Conservation (phyloP, 2,888 invertebrate genomes). For the Cosmorhoe ocellata region DNA sequence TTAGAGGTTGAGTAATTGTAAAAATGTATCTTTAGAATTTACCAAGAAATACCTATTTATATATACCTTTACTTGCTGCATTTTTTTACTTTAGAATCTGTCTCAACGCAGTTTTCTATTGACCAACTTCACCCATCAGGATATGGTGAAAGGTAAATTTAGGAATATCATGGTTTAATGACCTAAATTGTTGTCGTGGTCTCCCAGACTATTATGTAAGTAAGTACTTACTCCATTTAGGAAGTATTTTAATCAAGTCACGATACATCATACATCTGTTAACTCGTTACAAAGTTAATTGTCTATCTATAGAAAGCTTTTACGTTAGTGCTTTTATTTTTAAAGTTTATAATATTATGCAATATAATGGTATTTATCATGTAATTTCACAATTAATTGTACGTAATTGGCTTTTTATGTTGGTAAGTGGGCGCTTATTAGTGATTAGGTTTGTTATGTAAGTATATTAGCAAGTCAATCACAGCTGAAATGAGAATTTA, state of each 20-base stretch:
- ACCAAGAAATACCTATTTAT: too few species aligned
- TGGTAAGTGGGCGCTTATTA: conserved; percentile 27
- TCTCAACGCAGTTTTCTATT: too few species aligned
- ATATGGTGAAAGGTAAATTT: too few species aligned
- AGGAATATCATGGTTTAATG: too few species aligned
- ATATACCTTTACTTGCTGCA: too few species aligned
- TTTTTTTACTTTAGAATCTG: too few species aligned
- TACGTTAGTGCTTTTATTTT: conserved; percentile 27
- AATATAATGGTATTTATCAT: conserved; percentile 23
- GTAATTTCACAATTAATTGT: conserved; percentile 28
- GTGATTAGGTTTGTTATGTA: conserved; percentile 26
- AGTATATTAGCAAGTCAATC: conserved; percentile 25
- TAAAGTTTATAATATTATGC: conserved; percentile 25
- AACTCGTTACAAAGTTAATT: conserved; percentile 23
- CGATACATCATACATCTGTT: conserved; percentile 18
- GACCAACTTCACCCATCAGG: too few species aligned
- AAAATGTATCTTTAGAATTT: too few species aligned
- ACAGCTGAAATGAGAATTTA: background rate
- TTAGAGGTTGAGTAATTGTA: too few species aligned
- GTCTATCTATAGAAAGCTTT: conserved; percentile 26
- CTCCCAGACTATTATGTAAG: background rate
- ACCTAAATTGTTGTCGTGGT: background rate
- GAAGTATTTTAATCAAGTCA: conserved; percentile 20
- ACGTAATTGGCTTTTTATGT: conserved; percentile 27
- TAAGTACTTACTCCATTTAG: conserved; percentile 1